Base-by-base conservation (phyloP, 2,888 invertebrate species). In the Epirrhoe tristata region DNA sequence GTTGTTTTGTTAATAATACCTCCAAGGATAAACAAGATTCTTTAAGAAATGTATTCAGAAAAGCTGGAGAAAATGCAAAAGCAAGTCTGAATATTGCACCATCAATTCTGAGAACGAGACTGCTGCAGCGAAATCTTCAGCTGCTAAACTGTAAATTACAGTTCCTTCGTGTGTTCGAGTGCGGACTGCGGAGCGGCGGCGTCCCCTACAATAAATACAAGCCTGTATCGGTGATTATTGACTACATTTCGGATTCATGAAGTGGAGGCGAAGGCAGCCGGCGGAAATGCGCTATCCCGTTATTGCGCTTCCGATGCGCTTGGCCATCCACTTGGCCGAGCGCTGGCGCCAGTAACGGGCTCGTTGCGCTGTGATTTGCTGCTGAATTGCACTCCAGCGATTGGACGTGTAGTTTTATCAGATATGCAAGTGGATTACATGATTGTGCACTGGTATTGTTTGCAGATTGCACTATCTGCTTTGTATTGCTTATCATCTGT, bases 241-340 rank as follows among this genome's bases (percentile, higher is more conserved):
- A 59, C 58, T 61, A 54, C 67, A 67, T 72, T 62, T 36, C 17
- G 58, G 67, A 72, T 72, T 63, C 69, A 69, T 69, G 72, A 69
- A 67, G 63, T 48, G 63, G 43, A 57, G 57, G 55, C 53, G 58
- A 48, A 48, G 59, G 14, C 63, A 58, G 62, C 39, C 56, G 50
- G 74, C 77, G 81, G 81, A 81, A 81, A 79, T 80, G 79, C 81
- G 77, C 83, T 79, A 79, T 84, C 78, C 59, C 76, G 79, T 79
- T 81, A 81, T 84, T 81, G 79, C 78, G 74, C 75, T 75, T 74
- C 75, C 76, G 71, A 43, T 51, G 31, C 53, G 39, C 50, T n/a
- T 55, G 57, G 54, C 54, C 36, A 43, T 31, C 36, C 8, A 55
- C 59, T 65, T 8, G 59, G 54, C 58, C 34, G n/a, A 43, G 39